Evolutionary conservation across 2,888 invertebrate genomes (phyloP), one percentile per base, ranked within the genome.

Genomic region (Sesia apiformis): DNA sequence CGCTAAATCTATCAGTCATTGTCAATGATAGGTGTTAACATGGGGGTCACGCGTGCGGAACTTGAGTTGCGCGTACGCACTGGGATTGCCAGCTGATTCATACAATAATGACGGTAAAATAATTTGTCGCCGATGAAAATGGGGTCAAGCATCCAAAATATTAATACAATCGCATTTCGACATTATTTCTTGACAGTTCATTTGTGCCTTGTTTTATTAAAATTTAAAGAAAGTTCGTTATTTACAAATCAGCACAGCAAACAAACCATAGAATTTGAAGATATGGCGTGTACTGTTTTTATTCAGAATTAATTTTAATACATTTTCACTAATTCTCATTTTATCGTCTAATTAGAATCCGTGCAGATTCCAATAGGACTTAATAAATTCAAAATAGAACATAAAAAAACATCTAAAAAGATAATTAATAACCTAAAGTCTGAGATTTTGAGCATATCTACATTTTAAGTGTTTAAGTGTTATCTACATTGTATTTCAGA

Each of bases 81-180:
- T 58, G 84, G 86, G 79, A 81, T 82, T 84, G 84, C 83, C 85
- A 67, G 76, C 72, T 87, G 86, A 87, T 76, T 87, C 86, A 86
- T 72, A 62, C 70, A 52, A 56, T 56, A 60, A 60, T 58, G 57
- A 58, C 57, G 53, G 58, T 56, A 62, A 59, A 50, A 8, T 51
- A 39, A 42, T 50, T 46, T 23, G 50, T 38, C 49, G 39, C 46
- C 49, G 70, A 75, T 63, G 79, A 83, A 82, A 81, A 74, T 74
- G 62, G 71, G 72, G 68, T 68, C 72, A 7, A 64, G 61, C 57
- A 54, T 58, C 63, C 66, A 57, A 68, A 71, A 68, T 67, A 65
- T 63, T 65, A 60, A 60, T 62, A 64, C 64, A 61, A 57, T 59
- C 53, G 63, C 59, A 52, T 55, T 58, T 57, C 52, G 54, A 55